Evolutionary conservation across 2,888 invertebrate genomes (phyloP).

Genomic region (Dryocosmus kuriphilus): DNA sequence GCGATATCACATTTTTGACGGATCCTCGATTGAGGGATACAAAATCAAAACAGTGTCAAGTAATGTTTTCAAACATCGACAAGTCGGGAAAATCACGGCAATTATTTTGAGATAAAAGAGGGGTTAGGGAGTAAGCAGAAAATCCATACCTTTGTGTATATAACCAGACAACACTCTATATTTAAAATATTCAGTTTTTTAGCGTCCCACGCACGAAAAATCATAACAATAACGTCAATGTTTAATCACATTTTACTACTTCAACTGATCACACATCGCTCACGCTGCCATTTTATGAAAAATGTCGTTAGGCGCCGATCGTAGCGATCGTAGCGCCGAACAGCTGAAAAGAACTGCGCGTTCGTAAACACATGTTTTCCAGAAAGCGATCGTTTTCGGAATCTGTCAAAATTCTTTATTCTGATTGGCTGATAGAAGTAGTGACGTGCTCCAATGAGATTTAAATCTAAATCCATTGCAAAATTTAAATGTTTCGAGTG

Average conservation of each 20-base stretch:
- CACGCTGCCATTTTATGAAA: constrained; percentile 34
- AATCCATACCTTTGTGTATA: constrained; percentile 6
- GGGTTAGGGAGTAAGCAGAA: background rate
- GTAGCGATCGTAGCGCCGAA: background rate
- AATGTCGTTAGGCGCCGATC: background rate
- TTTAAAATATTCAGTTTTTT: constrained; percentile 18
- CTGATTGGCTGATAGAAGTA: background rate
- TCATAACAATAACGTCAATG: constrained; percentile 6
- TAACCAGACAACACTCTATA: constrained; percentile 10
- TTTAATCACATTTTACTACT: background rate
- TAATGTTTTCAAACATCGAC: constrained; percentile 25
- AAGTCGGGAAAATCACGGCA: background rate
- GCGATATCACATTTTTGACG: constrained; percentile 1
- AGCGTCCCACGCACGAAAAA: background rate
- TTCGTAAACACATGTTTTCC: background rate
- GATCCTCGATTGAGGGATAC: background rate
- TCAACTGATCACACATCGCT: background rate
- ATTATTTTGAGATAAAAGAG: background rate
- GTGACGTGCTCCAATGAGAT: background rate
- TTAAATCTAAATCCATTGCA: background rate
- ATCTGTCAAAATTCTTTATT: background rate
- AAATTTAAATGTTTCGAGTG: background rate
- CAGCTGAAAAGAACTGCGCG: background rate
- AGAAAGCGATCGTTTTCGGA: background rate
- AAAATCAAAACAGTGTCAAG: constrained; percentile 22